Percentiles rank a stretch among this genome's conserved stretches.
These are phyloP conservation scores for Clamator glandarius DNA, from an alignment of 2,797 vertebrate genomes.

Conservation along the genomic window DNA sequence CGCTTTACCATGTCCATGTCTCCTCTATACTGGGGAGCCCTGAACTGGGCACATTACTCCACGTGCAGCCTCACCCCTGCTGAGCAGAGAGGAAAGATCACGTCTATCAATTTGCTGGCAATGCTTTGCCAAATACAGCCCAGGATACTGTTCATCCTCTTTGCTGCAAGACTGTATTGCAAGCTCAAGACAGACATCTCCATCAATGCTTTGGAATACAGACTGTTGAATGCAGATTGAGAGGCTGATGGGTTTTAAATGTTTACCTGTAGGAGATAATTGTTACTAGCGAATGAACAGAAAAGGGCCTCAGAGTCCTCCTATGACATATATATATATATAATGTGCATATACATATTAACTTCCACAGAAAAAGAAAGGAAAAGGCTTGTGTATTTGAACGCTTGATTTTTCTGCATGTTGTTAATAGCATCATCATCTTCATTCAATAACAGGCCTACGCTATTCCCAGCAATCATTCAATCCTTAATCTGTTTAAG, in stretches of 20 bases:
- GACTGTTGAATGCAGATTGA: not conserved
- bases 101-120: not conserved
- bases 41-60: not conserved
- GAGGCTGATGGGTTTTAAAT: not conserved
- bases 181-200: not conserved
- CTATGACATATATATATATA: fast-evolving
- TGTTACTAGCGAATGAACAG: not conserved
- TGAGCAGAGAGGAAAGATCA: not conserved
- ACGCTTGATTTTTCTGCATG: not conserved
- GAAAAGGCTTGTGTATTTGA: not conserved
- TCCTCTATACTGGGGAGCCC: not conserved
- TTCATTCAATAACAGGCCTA: not conserved
- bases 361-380: not conserved
- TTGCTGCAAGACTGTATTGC: not conserved
- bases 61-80: not conserved
- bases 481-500: not conserved
- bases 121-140: not conserved
- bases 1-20: not conserved
- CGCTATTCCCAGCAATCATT: not conserved
- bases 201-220: not conserved
- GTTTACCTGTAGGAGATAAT: not conserved
- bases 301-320: not conserved
- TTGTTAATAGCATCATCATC: not conserved
- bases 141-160: fast-evolving
- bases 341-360: not conserved